A percentile compares a stretch with the other conserved stretches of the same genome.
Evolutionary conservation across 2,888 invertebrate species (phyloP).

Genomic region (Oxyscelio sp.): DNA sequence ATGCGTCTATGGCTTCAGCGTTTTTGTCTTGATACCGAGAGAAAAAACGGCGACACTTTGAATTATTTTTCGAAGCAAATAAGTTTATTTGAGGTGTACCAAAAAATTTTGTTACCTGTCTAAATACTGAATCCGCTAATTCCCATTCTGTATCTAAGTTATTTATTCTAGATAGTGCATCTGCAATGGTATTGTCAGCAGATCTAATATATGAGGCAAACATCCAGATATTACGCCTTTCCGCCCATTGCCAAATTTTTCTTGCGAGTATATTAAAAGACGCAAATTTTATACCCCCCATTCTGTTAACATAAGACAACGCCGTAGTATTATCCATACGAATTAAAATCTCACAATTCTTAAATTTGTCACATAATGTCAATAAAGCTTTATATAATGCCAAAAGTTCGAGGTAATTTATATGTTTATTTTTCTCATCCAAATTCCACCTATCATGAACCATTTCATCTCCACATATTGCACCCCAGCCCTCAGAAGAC

Average conservation of each 20-base stretch:
- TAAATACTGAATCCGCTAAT: slow-evolving; percentile 39
- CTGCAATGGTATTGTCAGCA: slow-evolving; percentile 53
- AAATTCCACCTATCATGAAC: slow-evolving; percentile 7
- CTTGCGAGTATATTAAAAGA: slow-evolving; percentile 19
- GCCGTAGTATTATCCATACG: slow-evolving; percentile 41
- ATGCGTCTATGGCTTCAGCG: slow-evolving; percentile 49
- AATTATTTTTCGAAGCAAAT: slow-evolving; percentile 63
- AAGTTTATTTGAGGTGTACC: slow-evolving; percentile 60
- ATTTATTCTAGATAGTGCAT: slow-evolving; percentile 37
- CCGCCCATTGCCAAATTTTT: slow-evolving; percentile 30
- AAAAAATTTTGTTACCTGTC: slow-evolving; percentile 33
- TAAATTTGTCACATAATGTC: background rate
- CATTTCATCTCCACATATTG: slow-evolving; percentile 13
- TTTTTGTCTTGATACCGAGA: slow-evolving; percentile 6
- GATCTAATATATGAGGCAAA: too few relatives aligned
- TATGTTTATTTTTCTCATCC: slow-evolving; percentile 20
- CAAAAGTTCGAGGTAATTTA: slow-evolving; percentile 25
- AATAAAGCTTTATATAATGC: slow-evolving; percentile 23
- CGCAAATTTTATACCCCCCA: slow-evolving; percentile 14
- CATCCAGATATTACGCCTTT: slow-evolving; percentile 19
- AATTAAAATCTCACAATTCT: slow-evolving; percentile 23
- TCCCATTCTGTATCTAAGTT: slow-evolving; percentile 64
- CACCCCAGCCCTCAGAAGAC: slow-evolving; percentile 21
- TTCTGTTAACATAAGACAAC: background rate
- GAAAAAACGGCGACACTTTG: slow-evolving; percentile 66